Conservation (phyloP, 2,888 invertebrate genomes). For the Allacma fusca region DNA sequence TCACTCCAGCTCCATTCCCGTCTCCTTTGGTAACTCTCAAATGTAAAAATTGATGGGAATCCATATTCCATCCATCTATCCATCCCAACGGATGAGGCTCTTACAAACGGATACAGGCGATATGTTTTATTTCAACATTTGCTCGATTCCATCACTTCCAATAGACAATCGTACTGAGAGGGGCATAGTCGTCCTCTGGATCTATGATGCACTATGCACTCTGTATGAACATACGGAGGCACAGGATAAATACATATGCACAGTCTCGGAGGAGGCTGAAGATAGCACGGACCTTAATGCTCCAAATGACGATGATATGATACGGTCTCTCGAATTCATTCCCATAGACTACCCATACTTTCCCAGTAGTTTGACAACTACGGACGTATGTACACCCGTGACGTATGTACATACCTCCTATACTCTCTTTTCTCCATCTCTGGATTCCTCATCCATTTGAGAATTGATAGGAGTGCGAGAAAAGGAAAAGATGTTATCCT, state of each 20-base stretch:
- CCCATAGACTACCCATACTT: neutral
- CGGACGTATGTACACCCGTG: no score
- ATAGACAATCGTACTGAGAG: slow-evolving; percentile 17
- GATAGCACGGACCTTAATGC: slow-evolving; percentile 32
- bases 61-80: slow-evolving; percentile 47
- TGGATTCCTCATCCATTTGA: slow-evolving; percentile 19
- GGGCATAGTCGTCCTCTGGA: neutral
- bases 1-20: neutral
- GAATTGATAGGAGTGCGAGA: slow-evolving; percentile 13
- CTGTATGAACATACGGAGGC: no score
- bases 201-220: no score
- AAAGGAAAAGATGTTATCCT: slow-evolving; percentile 30
- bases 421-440: neutral
- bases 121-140: slow-evolving; percentile 51
- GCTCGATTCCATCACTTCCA: slow-evolving; percentile 35
- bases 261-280: neutral
- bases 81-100: slow-evolving; percentile 16
- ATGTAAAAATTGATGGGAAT: slow-evolving; percentile 47
- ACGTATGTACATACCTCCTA: no score
- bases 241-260: no score
- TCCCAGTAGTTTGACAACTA: neutral
- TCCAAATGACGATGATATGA: slow-evolving; percentile 40
- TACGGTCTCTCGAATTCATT: slow-evolving; percentile 33
- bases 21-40: neutral
- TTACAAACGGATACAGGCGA: slow-evolving; percentile 31